phyloP scores from a whole-genome alignment of 2,888 invertebrate species.

The Osmoderma eremita region DNA sequence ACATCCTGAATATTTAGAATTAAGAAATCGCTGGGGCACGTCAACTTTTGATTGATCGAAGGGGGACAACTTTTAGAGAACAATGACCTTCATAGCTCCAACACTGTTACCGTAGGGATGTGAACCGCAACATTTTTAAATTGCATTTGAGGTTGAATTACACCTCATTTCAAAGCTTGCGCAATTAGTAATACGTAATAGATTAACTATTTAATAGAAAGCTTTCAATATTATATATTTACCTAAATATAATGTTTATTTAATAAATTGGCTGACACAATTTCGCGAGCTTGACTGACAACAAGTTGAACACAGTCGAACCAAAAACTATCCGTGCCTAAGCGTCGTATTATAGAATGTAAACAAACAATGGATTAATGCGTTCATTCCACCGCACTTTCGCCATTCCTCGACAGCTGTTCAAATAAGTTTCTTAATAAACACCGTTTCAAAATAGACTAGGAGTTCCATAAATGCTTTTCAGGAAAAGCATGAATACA shows the following conservation, averaged over 20 bases:
- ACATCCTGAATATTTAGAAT: too few species aligned
- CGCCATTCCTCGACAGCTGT: constrained; percentile 26
- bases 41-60: too few species aligned
- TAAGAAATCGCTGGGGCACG: too few species aligned
- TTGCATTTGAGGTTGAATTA: too few species aligned
- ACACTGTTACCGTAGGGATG: too few species aligned
- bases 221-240: too few species aligned
- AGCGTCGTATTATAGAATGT: constrained; percentile 3
- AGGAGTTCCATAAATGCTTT: constrained; percentile 5
- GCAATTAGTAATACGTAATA: too few species aligned
- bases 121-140: too few species aligned
- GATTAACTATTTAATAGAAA: too few species aligned
- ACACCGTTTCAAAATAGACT: constrained; percentile 31
- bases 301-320: constrained; percentile 20
- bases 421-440: constrained; percentile 29
- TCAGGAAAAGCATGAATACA: neutral
- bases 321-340: neutral
- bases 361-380: constrained; percentile 36
- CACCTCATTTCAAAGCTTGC: too few species aligned
- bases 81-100: too few species aligned
- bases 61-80: too few species aligned
- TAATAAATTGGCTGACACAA: neutral
- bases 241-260: neutral
- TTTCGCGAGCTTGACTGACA: constrained; percentile 9
- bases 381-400: constrained; percentile 34